Percentiles rank a stretch among this genome's conserved stretches.
Conservation (phyloP, 2,888 invertebrate species). For the Latheticus oryzae region DNA sequence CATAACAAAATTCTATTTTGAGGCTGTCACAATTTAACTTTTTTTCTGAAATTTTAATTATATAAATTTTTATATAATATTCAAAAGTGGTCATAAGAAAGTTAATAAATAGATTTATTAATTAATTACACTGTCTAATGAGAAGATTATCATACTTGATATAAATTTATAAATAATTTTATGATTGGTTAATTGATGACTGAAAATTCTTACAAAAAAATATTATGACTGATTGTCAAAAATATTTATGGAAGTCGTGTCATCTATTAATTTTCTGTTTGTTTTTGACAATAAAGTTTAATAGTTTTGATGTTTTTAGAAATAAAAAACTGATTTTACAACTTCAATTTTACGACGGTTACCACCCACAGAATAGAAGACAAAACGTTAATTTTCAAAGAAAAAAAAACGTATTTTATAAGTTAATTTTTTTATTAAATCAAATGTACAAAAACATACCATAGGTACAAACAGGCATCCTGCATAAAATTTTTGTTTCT, state of each 20-base stretch:
- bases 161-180: too few species aligned
- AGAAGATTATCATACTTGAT: too few species aligned
- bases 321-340: conserved; percentile 16
- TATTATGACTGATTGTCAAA: too few species aligned
- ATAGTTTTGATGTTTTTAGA: conserved; percentile 23
- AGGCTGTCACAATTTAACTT: conserved; percentile 11
- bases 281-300: conserved; percentile 31
- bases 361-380: conserved; percentile 14
- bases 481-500: conserved; percentile 25
- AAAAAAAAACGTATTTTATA: conserved; percentile 2
- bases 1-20: conserved; percentile 12
- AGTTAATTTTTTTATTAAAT: conserved; percentile 40
- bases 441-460: conserved; percentile 49
- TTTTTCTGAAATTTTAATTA: too few species aligned
- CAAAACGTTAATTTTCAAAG: conserved; percentile 1
- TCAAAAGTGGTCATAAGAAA: too few species aligned
- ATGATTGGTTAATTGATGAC: conserved; percentile 18
- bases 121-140: too few species aligned
- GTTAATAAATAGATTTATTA: too few species aligned
- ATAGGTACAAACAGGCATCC: conserved; percentile 39
- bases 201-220: too few species aligned
- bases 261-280: conserved; percentile 30
- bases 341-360: conserved; percentile 9
- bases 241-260: too few species aligned
- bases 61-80: too few species aligned